These are phyloP conservation scores for Encarsia formosa DNA, from an alignment of 2,888 invertebrate genomes.

Conservation along the genomic window DNA sequence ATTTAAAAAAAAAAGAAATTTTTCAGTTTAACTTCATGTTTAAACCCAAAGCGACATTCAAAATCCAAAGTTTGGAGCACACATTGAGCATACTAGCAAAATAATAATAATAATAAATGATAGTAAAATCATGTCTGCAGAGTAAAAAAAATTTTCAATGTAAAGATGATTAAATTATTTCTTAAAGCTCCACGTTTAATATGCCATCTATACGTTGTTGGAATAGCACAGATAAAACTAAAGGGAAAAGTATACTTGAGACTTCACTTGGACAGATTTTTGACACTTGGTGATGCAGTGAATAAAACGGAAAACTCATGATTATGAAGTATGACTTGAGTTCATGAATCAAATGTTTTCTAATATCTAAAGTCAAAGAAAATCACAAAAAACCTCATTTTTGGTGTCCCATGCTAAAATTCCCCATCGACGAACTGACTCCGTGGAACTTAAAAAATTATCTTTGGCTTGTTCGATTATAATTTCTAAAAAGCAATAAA, in stretches of 20 bases:
- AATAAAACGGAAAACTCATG: constrained; percentile 3
- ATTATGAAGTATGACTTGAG: constrained; percentile 6
- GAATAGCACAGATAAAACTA: constrained; percentile 5
- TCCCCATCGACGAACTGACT: constrained; percentile 18
- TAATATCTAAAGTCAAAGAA: constrained; percentile 22
- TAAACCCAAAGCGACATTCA: too few species aligned
- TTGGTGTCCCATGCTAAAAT: constrained; percentile 18
- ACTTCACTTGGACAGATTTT: neutral
- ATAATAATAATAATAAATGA: too few species aligned
- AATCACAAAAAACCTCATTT: constrained; percentile 17
- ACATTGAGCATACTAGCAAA: too few species aligned
- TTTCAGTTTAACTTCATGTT: too few species aligned
- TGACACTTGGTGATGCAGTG: constrained; percentile 5
- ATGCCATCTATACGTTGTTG: too few species aligned
- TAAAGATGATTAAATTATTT: too few species aligned
- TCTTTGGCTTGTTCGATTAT: constrained; percentile 18
- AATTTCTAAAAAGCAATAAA: constrained; percentile 25
- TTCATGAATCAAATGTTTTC: constrained; percentile 11
- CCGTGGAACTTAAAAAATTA: constrained; percentile 24
- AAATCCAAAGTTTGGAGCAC: too few species aligned
- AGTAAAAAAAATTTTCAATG: too few species aligned
- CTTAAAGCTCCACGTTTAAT: too few species aligned
- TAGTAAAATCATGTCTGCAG: too few species aligned
- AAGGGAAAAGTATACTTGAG: constrained; percentile 16
- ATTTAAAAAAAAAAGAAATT: too few species aligned